Base-by-base conservation (phyloP, 2,888 invertebrate species). In the Ennomos erosarius region DNA sequence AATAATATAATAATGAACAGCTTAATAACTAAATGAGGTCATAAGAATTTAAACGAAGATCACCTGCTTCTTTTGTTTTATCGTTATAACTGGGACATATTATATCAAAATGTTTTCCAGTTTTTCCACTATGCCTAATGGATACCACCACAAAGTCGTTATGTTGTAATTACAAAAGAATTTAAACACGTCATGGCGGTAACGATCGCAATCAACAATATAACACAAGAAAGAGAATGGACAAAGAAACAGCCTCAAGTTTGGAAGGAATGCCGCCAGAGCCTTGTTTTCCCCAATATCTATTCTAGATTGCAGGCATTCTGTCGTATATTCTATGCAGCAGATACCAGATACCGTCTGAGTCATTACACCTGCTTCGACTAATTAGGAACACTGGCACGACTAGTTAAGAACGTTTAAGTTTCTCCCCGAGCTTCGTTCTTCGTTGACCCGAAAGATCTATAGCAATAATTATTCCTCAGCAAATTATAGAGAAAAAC, bases 161-260 rank as follows among this genome's bases (percentile, higher is more conserved):
- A 55, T 56, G 13, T 35, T 8, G 56, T 61, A 54, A 63, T 62
- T 54, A 62, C 51, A 45, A 53, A 56, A 45, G 62, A 65, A 62
- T 59, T 54, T 51, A 46, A 26, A n/a, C 43, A 44, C 47, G 62
- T 62, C 62, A 58, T 13, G 11, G 10, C 13, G 63, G 65, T 68
- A 62, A 58, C 44, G 44, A 63, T 59, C 59, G 5, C 39, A 35
- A 36, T 36, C 11, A 10, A 50, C 50, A 46, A 42, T 44, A 51
- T 13, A 45, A 37, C 45, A 39, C 39, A 44, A 35, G 4, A 43
- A 36, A 49, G 47, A 39, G 55, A 59, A 59, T 43, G 59, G 55
- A 59, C 55, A 59, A 59, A 47, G 59, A 47, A 48, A 51, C 55
- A 35, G 47, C 43, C 43, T 51, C 55, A 51, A 26, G 55, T 44